phyloP scores from a whole-genome alignment of 2,797 vertebrate species.

The Sitta carolinensis region DNA sequence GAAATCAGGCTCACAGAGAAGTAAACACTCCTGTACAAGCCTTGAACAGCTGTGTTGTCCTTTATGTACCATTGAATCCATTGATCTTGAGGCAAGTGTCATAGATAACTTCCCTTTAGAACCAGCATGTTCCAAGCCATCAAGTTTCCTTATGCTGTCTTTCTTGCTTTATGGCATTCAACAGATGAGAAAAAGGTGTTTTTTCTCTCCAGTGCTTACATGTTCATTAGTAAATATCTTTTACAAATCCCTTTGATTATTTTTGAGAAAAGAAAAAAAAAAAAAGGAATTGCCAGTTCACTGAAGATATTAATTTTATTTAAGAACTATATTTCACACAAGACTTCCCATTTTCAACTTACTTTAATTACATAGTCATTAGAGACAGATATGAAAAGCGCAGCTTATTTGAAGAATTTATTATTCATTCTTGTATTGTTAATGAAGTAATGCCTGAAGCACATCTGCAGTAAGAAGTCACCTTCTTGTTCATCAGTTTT shows the following conservation, averaged over 20 bases:
- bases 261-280: slow-evolving; percentile 11
- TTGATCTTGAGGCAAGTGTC: not conserved
- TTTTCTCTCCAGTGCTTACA: not conserved
- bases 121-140: not conserved
- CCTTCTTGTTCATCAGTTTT: slow-evolving; percentile 56
- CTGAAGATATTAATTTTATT: slow-evolving; percentile 50
- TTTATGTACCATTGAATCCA: not conserved
- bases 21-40: not conserved
- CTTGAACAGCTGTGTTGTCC: not conserved
- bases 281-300: slow-evolving; percentile 1
- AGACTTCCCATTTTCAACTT: slow-evolving; percentile 63
- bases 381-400: slow-evolving; percentile 63
- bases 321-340: slow-evolving; percentile 63
- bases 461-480: slow-evolving; percentile 51
- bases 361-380: slow-evolving; percentile 72
- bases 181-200: not conserved
- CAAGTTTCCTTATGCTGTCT: not conserved
- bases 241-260: not conserved
- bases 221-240: not conserved
- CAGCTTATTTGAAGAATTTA: slow-evolving; percentile 67
- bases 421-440: slow-evolving; percentile 68
- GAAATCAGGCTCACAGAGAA: not conserved
- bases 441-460: slow-evolving; percentile 69
- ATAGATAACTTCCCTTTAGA: not conserved
- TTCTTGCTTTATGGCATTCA: not conserved